Evolutionary conservation across 2,113 vertebrate genomes (phyloP).

Genomic region (Probosciger aterrimus): DNA sequence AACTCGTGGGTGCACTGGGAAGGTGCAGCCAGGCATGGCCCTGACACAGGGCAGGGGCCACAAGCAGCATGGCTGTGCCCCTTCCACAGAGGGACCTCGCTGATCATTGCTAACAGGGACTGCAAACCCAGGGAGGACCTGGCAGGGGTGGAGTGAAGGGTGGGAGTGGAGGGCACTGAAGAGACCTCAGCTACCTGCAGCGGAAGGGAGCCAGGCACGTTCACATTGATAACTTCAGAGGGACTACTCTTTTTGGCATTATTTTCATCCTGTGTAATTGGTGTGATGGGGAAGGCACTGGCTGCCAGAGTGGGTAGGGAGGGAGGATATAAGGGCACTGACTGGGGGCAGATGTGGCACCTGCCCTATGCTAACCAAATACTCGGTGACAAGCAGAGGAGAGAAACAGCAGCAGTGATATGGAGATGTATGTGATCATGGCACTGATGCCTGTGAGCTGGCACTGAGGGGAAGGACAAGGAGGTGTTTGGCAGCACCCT

Average conservation of each 20-base stretch:
- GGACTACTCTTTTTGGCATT: not conserved
- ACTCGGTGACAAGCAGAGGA: not conserved
- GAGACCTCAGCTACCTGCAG: not conserved
- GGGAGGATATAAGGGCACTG: not conserved
- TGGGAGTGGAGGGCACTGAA: not conserved
- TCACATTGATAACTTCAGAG: not conserved
- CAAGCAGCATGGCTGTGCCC: not conserved
- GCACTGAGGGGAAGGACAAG: not conserved
- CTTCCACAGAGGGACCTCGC: not conserved
- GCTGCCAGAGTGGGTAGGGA: not conserved
- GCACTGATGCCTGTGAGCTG: fast-evolving
- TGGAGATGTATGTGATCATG: fast-evolving
- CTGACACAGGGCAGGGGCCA: not conserved
- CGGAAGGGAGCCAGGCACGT: not conserved
- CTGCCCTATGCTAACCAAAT: not conserved
- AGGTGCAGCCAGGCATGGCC: not conserved
- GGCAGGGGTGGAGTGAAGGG: fast-evolving
- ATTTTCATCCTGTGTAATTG: not conserved
- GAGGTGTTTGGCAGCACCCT: not conserved
- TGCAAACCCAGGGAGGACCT: not conserved
- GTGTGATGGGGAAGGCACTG: not conserved
- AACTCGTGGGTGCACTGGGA: not conserved
- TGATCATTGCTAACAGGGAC: not conserved
- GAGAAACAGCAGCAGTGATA: not conserved
- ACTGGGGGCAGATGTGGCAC: not conserved